phyloP scores from a whole-genome alignment of 2,888 invertebrate species.

The Tanypteryx hageni region DNA sequence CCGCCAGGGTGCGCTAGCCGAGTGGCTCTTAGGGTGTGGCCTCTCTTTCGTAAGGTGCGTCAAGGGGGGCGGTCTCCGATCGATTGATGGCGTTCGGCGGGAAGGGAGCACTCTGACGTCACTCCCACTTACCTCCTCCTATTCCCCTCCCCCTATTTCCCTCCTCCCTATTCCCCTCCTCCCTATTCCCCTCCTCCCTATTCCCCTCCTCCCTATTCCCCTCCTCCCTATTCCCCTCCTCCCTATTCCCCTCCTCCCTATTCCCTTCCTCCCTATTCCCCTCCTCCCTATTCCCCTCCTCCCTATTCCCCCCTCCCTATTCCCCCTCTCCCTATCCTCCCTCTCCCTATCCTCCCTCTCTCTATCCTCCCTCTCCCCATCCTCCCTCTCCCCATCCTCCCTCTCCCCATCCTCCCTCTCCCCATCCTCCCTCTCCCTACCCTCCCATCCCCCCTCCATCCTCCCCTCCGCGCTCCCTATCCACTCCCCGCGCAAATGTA shows the following conservation, averaged over 20 bases:
- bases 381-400: neutral
- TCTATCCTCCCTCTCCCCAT: no score
- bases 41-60: conserved; percentile 52
- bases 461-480: neutral
- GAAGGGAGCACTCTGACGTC: conserved; percentile 26
- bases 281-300: neutral
- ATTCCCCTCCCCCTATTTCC: neutral
- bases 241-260: neutral
- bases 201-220: neutral
- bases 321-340: neutral
- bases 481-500: neutral
- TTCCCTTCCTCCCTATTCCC: neutral
- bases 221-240: neutral
- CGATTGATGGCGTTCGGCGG: conserved; percentile 48
- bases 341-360: no score
- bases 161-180: neutral
- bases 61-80: conserved; percentile 29
- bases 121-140: neutral
- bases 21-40: conserved; percentile 51
- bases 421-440: neutral
- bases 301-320: neutral
- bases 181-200: neutral
- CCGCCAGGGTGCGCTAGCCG: neutral
- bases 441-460: no score
- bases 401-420: conserved; percentile 2